phyloP scores from a whole-genome alignment of 2,797 vertebrate species.

The Brachyrhaphis roseni region DNA sequence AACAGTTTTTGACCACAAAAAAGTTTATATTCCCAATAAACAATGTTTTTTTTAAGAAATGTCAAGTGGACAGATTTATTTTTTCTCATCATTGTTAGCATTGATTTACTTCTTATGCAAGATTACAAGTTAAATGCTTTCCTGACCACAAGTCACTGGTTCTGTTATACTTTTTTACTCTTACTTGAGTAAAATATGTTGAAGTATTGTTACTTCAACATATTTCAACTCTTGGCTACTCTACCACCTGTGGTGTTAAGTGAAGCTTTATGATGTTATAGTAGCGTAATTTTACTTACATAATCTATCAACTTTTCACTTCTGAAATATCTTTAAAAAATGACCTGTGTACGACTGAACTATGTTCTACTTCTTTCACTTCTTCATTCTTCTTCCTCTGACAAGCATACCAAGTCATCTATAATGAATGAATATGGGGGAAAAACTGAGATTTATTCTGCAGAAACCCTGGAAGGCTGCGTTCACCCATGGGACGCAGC shows the following conservation, averaged over 20 bases:
- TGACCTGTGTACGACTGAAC: conserved; percentile 4
- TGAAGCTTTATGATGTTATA: neutral
- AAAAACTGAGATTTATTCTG: conserved; percentile 9
- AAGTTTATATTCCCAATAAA: too few species aligned
- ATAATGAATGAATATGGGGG: conserved; percentile 10
- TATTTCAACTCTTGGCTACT: too few species aligned
- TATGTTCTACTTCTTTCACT: neutral
- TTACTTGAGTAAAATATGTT: too few species aligned
- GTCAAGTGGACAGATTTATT: too few species aligned
- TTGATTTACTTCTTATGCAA: too few species aligned
- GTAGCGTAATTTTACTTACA: neutral
- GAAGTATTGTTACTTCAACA: too few species aligned
- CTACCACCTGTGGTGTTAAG: neutral
- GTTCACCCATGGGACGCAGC: neutral
- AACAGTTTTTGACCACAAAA: too few species aligned
- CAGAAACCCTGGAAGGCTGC: neutral
- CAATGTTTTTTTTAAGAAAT: too few species aligned
- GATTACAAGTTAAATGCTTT: too few species aligned
- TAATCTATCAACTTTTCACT: neutral
- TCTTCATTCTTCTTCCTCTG: neutral
- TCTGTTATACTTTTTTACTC: neutral
- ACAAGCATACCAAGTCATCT: neutral
- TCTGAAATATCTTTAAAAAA: neutral
- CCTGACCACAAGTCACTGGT: too few species aligned
- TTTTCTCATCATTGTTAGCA: too few species aligned